phyloP scores from a whole-genome alignment of 2,797 vertebrate species.

The Atherinosoma microstoma region DNA sequence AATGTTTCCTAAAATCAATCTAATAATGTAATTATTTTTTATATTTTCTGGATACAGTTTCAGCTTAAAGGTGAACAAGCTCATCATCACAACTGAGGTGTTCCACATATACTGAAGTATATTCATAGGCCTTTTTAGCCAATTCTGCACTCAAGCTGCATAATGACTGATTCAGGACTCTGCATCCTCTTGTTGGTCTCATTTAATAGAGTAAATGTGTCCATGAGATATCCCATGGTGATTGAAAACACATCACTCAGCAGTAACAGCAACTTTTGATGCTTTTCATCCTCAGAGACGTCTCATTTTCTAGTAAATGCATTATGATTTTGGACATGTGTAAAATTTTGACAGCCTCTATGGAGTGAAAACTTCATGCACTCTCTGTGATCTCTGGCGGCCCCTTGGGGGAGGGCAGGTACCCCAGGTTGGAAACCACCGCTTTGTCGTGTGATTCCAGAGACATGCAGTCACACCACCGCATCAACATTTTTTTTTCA shows the following conservation, averaged over 20 bases:
- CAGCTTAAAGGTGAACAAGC: too few species aligned
- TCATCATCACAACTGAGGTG: too few species aligned
- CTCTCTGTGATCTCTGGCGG: neutral
- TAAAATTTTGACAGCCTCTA: too few species aligned
- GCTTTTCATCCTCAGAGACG: neutral
- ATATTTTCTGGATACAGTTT: too few species aligned
- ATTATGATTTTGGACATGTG: too few species aligned
- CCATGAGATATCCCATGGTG: neutral
- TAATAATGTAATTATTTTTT: too few species aligned
- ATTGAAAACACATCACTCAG: neutral
- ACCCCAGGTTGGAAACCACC: neutral
- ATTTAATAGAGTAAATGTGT: neutral
- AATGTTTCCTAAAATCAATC: too few species aligned
- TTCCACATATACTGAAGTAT: too few species aligned
- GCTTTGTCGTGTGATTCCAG: neutral
- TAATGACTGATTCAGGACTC: neutral
- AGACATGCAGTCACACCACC: neutral
- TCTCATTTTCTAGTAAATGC: neutral
- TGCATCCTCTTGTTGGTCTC: neutral
- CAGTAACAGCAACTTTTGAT: neutral
- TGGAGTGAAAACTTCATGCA: neutral
- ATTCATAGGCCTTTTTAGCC: too few species aligned
- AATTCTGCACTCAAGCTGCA: neutral
- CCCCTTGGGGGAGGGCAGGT: neutral
- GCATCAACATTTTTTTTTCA: neutral